Evolutionary conservation across 2,797 vertebrate species (phyloP), one percentile per base, ranked within the genome.

Genomic region (Rhabdomys pumilio): DNA sequence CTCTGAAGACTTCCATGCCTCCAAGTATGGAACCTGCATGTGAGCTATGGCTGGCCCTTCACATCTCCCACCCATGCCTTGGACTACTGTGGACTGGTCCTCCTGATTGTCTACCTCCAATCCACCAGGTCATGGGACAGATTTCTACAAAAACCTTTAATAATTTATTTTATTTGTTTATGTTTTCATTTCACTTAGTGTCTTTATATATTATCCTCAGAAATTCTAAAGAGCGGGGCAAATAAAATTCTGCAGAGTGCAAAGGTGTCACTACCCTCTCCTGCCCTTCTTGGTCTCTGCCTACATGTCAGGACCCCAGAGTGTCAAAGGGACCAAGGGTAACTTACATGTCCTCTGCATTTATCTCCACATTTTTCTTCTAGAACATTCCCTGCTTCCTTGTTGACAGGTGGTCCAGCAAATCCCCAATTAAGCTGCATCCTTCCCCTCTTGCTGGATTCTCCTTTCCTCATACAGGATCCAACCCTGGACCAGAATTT

Each of bases 161-260:
- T 67, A 38, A 91, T 91, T 44, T 65, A 44, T n/a, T 89, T 90
- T 84, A 81, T 61, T 75, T 89, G 29, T 80, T 94, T 93, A 65
- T 63, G 92, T 92, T 95, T 89, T 67, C 57, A 90, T 95, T 95
- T 97, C 61, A 75, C 79, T 90, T 84, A 79, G 59, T 87, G 34
- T 90, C 89, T 73, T 93, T 50, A 59, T 69, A 61, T 63, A 77
- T 92, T 57, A 89, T 34, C 84, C 57, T 82, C 90, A 93, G 76
- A 84, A 75, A 80, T 61, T 53, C 81, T 67, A n/a, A 88, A n/a
- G 2, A 86, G 79, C 77, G 85, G 29, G 53, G 65, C 90, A 96
- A 87, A 90, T 90, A 61, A 65, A 85, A 95, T 8, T 53, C 73
- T 19, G 8, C 53, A 90, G 44, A 93, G 73, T 2, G 41, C 76